Evolutionary conservation across 2,113 vertebrate species (phyloP).

Genomic region (Ophthalmolycus amberensis): DNA sequence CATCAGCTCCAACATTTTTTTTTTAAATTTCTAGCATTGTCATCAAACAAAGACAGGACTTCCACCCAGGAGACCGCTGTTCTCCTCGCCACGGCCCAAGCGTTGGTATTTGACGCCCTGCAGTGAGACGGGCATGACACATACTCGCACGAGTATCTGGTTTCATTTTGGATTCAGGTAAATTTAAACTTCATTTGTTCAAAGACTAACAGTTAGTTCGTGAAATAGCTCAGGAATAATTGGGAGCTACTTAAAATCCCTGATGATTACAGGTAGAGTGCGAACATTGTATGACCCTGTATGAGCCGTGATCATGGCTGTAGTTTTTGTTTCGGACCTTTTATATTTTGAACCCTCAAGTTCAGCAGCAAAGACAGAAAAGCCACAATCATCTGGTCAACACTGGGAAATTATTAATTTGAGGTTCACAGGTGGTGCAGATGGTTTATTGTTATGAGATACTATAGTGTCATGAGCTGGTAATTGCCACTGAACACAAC

Average conservation of each 20-base stretch:
- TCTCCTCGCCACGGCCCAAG: no score
- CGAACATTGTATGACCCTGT: neutral
- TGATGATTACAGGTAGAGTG: neutral
- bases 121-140: no score
- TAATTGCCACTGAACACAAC: constrained; percentile 16
- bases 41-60: no score
- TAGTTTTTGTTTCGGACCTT: neutral
- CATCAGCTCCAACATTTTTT: neutral
- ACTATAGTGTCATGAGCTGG: neutral
- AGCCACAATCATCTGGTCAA: neutral
- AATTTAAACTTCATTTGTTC: neutral
- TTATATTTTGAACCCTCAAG: neutral
- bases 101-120: neutral
- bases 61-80: no score
- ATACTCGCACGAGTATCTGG: constrained; percentile 1
- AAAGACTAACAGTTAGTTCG: neutral
- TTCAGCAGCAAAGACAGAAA: neutral
- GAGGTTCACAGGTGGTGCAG: constrained; percentile 3
- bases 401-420: neutral
- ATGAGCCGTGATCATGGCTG: neutral
- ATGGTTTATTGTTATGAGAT: constrained; percentile 25
- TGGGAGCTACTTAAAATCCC: neutral
- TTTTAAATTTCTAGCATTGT: no score
- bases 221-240: neutral
- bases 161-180: no score